Base-by-base conservation (phyloP, 2,113 vertebrate genomes). In the Albula glossodonta region DNA sequence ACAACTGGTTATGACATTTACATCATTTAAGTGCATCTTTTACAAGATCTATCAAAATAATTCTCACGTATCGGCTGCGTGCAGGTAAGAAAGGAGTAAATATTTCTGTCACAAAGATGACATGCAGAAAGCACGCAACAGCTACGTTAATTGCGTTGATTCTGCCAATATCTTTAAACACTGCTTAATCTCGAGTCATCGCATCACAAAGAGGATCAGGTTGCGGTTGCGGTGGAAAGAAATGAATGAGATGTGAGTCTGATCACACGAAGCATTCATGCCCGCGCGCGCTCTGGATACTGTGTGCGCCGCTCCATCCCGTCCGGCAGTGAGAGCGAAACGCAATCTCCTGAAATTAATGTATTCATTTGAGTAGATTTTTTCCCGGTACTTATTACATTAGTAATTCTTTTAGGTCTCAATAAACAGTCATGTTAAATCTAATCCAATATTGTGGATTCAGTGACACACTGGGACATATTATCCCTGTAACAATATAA, bases 1-100 rank as follows among this genome's bases (percentile, higher is more conserved):
- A 78, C 84, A 85, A 31, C 56, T 80, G 78, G 78, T 81, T 80
- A 57, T 85, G 49, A 53, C 84, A 85, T 83, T 60, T 41, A 83
- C 7, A 83, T 81, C 41, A 81, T 31, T 81, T 19, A 51, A 70
- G 78, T 81, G 78, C 78, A 85, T 85, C 78, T 52, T 85, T 85
- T 85, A 85, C 78, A 22, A n/a, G 48, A 50, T 60, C 78, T 80
- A 53, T 25, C 31, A 56, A 50, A 51, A 56, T 41, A 17, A 60
- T 51, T 25, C 56, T 48, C 13, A 78, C 56, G 41, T 51, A 53
- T 80, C 84, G 41, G 56, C n/a, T 66, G 78, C 78, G 79, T 50
- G 57, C 53, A 50, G 49, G 56, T 9, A 5, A 19, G 81, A 80
- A n/a, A 63, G 12, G 5, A 85, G 52, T 66, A 70, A 17, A 13